Conservation (phyloP, 2,888 invertebrate species). For the Nomada ruficornis region DNA sequence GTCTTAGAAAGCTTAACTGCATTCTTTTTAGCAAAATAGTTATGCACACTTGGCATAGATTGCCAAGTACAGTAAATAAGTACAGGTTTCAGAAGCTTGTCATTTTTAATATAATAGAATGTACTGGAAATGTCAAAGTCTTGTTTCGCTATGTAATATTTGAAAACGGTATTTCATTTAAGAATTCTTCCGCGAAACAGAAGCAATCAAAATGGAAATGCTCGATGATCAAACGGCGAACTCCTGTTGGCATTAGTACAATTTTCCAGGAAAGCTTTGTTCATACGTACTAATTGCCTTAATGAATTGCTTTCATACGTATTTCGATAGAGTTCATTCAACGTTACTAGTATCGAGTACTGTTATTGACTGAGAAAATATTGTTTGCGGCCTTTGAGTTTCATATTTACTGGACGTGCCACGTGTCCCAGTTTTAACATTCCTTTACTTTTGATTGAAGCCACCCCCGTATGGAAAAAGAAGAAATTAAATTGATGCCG, state of each 20-base stretch:
- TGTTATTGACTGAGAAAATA: slow-evolving; percentile 21
- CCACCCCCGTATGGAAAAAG: neutral
- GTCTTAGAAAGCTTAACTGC: too few species aligned
- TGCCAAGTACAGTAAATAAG: too few species aligned
- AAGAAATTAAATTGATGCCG: neutral
- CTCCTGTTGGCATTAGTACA: neutral
- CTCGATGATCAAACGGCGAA: neutral
- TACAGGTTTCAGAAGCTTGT: too few species aligned
- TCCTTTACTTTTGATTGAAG: slow-evolving; percentile 7
- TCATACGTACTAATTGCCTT: slow-evolving; percentile 3
- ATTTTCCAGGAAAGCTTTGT: slow-evolving; percentile 1
- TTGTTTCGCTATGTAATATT: neutral
- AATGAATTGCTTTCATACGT: slow-evolving; percentile 8
- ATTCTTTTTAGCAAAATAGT: too few species aligned
- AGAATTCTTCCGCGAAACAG: neutral
- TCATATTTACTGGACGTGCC: slow-evolving; percentile 21
- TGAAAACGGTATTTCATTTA: neutral
- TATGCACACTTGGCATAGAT: too few species aligned
- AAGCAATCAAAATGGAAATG: slow-evolving; percentile 11
- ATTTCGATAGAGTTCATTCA: slow-evolving; percentile 17
- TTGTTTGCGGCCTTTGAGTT: neutral
- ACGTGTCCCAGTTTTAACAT: neutral
- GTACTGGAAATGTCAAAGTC: too few species aligned
- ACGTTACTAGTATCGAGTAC: slow-evolving; percentile 13
- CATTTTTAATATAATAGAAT: too few species aligned